Evolutionary conservation across 2,888 invertebrate genomes (phyloP).

Genomic region (Brachypalpus laphriformis): DNA sequence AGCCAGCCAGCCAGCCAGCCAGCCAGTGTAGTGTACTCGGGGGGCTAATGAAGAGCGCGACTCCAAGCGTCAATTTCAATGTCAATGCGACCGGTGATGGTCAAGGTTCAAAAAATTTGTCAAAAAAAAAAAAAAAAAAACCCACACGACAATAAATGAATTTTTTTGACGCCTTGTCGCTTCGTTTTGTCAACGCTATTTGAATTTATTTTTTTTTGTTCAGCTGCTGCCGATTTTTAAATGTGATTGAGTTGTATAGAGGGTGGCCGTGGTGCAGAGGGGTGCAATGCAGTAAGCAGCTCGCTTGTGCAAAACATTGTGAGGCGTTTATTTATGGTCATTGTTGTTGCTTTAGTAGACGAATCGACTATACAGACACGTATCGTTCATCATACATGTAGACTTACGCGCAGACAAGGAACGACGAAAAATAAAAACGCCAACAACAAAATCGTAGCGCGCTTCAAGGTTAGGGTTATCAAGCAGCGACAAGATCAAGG

Average conservation of each 20-base stretch:
- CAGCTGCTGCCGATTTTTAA: constrained; percentile 35
- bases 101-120: constrained; percentile 69
- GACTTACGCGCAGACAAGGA: constrained; percentile 40
- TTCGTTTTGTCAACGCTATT: constrained; percentile 60
- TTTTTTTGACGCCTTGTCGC: not conserved
- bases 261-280: not conserved
- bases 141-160: constrained; percentile 36
- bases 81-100: constrained; percentile 69
- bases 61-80: constrained; percentile 58
- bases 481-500: constrained; percentile 73
- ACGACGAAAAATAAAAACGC: constrained; percentile 1
- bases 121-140: constrained; percentile 54
- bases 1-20: too few relatives aligned
- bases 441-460: constrained; percentile 45
- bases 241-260: not conserved
- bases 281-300: constrained; percentile 21
- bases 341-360: constrained; percentile 33
- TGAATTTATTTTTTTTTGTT: constrained; percentile 6
- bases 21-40: too few relatives aligned
- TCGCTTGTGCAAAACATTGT: constrained; percentile 53
- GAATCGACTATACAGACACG: constrained; percentile 37
- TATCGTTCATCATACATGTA: constrained; percentile 3
- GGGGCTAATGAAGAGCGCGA: constrained; percentile 2
- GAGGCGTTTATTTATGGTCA: constrained; percentile 39
- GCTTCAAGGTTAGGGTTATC: constrained; percentile 72